A percentile compares a stretch with the other conserved stretches of the same genome.
Conservation (phyloP, 1,140 invertebrate genomes). For the Augochlora pura region DNA sequence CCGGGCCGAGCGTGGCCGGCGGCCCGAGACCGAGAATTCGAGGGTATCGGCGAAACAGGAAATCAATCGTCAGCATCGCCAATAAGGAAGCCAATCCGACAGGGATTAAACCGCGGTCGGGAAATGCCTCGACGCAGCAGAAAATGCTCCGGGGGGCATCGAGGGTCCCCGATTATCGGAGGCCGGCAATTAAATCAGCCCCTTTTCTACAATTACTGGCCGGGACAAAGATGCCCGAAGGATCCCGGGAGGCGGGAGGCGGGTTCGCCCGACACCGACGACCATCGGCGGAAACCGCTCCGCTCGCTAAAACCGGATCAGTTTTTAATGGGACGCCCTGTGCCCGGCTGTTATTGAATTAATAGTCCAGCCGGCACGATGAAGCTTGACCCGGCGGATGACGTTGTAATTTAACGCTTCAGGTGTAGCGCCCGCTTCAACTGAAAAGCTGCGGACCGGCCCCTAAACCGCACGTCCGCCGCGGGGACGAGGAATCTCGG, state of each 20-base stretch:
- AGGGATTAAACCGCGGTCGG: not conserved
- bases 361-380: conserved; percentile 66
- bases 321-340: not conserved
- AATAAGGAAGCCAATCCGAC: not conserved
- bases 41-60: not conserved
- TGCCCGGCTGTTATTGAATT: conserved; percentile 57
- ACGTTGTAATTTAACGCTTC: conserved; percentile 58
- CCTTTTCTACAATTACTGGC: not conserved
- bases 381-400: conserved; percentile 59
- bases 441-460: not conserved
- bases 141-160: not conserved
- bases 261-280: too few species aligned
- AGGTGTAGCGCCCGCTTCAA: not conserved
- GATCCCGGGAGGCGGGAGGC: not conserved
- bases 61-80: not conserved
- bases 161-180: not conserved
- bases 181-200: conserved; percentile 2
- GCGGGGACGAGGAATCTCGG: not conserved
- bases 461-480: not conserved
- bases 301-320: not conserved
- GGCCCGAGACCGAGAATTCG: conserved; percentile 15
- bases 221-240: not conserved
- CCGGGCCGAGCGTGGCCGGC: not conserved
- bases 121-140: not conserved
- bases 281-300: not conserved